These are phyloP conservation scores for Gonioctena quinquepunctata DNA, from an alignment of 1,140 invertebrate species.

Conservation along the genomic window DNA sequence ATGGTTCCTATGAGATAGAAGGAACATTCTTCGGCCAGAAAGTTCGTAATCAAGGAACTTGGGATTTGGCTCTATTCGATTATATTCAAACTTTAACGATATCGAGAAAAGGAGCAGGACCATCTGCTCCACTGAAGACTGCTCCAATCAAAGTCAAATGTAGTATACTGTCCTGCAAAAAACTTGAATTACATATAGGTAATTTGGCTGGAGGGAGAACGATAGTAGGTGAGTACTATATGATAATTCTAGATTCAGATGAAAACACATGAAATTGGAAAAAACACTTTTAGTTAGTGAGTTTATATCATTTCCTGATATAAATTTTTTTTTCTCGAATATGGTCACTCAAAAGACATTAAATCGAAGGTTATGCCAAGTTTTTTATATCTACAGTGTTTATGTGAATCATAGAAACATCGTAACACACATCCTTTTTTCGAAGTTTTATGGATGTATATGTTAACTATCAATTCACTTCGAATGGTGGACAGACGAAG, in stretches of 20 bases:
- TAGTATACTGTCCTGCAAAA: conserved; percentile 71
- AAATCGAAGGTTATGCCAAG: too few relatives aligned
- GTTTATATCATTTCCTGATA: too few relatives aligned
- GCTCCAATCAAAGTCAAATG: conserved; percentile 67
- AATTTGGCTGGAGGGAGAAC: conserved; percentile 69
- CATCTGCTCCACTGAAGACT: conserved; percentile 51
- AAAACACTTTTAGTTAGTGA: too few relatives aligned
- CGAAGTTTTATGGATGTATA: too few relatives aligned
- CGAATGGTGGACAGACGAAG: too few relatives aligned
- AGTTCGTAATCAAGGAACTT: conserved; percentile 67
- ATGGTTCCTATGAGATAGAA: conserved; percentile 70
- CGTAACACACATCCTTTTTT: too few relatives aligned
- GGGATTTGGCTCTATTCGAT: conserved; percentile 76
- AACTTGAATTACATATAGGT: conserved; percentile 76
- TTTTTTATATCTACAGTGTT: too few relatives aligned
- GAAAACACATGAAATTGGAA: too few relatives aligned
- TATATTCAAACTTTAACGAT: conserved; percentile 76
- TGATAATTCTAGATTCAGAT: neutral
- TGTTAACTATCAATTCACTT: too few relatives aligned
- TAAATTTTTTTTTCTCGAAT: too few relatives aligned
- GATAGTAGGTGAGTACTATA: conserved; percentile 62
- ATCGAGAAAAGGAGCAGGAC: conserved; percentile 58
- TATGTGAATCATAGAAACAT: too few relatives aligned
- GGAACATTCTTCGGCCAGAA: conserved; percentile 64
- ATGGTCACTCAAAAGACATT: too few relatives aligned